Percentiles rank a stretch among this genome's conserved stretches.
phyloP scores from a whole-genome alignment of 2,113 vertebrate species.

The Zapornia atra region DNA sequence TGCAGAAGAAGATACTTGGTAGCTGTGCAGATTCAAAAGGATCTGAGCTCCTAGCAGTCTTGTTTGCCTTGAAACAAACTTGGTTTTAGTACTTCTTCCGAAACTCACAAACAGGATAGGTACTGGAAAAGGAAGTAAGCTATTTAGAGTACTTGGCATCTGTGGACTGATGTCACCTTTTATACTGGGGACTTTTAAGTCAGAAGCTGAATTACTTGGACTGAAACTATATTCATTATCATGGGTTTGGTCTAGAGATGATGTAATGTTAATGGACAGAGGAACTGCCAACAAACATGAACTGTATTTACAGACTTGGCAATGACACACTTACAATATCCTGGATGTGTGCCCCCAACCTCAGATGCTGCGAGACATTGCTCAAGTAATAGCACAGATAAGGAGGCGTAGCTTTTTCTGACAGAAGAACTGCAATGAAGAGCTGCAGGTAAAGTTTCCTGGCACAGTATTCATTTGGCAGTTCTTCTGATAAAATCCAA shows the following conservation, averaged over 20 bases:
- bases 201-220: conserved; percentile 9
- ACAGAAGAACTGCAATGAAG: neutral
- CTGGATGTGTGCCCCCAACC: conserved; percentile 22
- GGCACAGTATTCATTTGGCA: neutral
- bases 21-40: neutral
- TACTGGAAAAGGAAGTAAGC: neutral
- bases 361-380: neutral
- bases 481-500: conserved; percentile 51
- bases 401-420: neutral
- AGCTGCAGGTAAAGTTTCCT: conserved; percentile 51
- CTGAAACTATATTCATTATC: conserved; percentile 42
- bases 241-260: conserved; percentile 40
- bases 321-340: neutral
- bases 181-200: conserved; percentile 14
- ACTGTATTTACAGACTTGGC: conserved; percentile 55
- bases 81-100: neutral
- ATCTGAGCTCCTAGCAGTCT: accelerated
- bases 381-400: conserved; percentile 44
- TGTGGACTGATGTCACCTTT: neutral
- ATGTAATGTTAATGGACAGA: conserved; percentile 52
- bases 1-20: neutral
- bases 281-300: conserved; percentile 59
- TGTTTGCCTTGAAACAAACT: neutral
- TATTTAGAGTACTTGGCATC: neutral
- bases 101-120: neutral